A percentile compares a stretch with the other conserved stretches of the same genome.
Conservation (phyloP, 2,888 invertebrate species). For the Tineola bisselliella region DNA sequence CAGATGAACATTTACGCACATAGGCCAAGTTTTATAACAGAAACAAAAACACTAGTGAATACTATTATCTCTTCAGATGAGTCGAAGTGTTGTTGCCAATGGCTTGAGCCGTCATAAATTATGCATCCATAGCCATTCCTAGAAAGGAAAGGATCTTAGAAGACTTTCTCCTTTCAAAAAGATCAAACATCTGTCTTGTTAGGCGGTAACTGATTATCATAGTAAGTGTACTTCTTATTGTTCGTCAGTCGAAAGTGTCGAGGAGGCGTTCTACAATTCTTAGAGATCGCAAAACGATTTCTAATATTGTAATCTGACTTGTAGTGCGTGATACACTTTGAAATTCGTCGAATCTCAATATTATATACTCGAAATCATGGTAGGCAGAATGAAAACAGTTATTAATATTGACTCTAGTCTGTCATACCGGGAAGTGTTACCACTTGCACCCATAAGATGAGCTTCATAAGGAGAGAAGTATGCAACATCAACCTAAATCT, state of each 20-base stretch:
- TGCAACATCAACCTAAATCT: too few species aligned
- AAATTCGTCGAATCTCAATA: too few species aligned
- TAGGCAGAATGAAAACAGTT: too few species aligned
- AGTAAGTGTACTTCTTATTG: slow-evolving; percentile 51
- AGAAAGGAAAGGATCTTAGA: slow-evolving; percentile 47
- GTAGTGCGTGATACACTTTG: too few species aligned
- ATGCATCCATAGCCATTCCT: slow-evolving; percentile 17
- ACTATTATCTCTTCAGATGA: not conserved
- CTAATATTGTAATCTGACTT: not conserved
- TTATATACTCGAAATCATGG: too few species aligned
- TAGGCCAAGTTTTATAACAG: not conserved
- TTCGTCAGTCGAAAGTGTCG: slow-evolving; percentile 20
- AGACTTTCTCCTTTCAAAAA: slow-evolving; percentile 60
- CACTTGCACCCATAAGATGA: too few species aligned
- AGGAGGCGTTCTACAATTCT: not conserved
- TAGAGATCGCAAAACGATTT: not conserved
- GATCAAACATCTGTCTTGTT: slow-evolving; percentile 39
- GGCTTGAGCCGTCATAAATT: not conserved
- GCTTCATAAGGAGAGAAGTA: too few species aligned
- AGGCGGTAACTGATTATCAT: slow-evolving; percentile 57
- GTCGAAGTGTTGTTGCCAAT: not conserved
- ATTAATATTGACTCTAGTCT: too few species aligned
- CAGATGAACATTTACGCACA: not conserved
- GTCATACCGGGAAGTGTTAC: too few species aligned
- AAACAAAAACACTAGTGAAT: not conserved